Percentiles rank a stretch among this genome's conserved stretches.
Conservation (phyloP, 2,888 invertebrate genomes). For the Coremacera marginata region DNA sequence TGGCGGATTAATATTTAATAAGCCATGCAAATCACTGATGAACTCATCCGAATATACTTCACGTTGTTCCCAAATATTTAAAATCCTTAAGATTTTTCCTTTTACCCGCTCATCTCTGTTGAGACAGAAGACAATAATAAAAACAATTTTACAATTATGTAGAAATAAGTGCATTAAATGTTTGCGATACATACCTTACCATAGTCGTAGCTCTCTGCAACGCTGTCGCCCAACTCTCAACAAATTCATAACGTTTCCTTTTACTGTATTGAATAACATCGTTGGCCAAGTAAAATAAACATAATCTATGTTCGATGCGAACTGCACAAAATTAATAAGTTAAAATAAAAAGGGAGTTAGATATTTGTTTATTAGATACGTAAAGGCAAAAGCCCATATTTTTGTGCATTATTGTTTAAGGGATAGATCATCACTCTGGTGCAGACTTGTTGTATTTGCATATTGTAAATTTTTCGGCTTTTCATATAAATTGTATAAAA, state of each 20-base stretch:
- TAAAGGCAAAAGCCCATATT: no score
- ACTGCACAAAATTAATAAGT: conserved; percentile 69
- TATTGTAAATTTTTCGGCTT: no score
- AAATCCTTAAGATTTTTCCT: conserved; percentile 87
- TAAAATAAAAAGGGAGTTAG: background rate
- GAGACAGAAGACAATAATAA: conserved; percentile 7
- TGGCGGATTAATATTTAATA: conserved; percentile 83
- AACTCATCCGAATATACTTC: conserved; percentile 92
- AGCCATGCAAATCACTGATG: conserved; percentile 85
- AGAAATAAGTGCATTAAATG: background rate
- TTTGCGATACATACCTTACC: conserved; percentile 75
- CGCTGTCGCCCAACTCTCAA: conserved; percentile 93
- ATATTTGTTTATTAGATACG: no score
- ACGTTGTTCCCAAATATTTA: conserved; percentile 96
- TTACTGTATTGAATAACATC: conserved; percentile 98
- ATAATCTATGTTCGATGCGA: conserved; percentile 86
- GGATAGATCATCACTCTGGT: no score
- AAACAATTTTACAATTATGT: no score
- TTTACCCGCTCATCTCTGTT: conserved; percentile 89
- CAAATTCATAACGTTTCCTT: conserved; percentile 89
- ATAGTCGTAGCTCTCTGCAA: conserved; percentile 91
- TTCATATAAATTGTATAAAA: no score
- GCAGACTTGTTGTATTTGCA: no score
- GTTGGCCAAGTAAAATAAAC: conserved; percentile 94
- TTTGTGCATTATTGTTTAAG: no score